Evolutionary conservation across 2,797 vertebrate genomes (phyloP), one percentile per base, ranked within the genome.

Genomic region (Pseudopleuronectes americanus): DNA sequence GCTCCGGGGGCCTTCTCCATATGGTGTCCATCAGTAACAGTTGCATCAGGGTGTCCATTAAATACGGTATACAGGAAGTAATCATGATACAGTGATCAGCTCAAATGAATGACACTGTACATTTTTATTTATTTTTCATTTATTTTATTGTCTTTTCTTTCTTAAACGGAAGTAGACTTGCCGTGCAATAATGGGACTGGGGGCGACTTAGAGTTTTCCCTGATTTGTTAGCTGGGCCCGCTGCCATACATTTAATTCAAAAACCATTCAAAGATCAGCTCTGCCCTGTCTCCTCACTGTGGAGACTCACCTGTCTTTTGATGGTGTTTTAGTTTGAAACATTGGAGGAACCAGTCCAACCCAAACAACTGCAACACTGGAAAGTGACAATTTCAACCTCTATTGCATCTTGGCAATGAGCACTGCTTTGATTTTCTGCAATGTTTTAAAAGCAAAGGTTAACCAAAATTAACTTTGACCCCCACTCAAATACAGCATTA

Each of bases 1-100:
- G n/a, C 82, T 85, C 83, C 81, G 63, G 85, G 74, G 85, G 73
- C 63, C 73, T 36, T n/a, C 64, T 81, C 87, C 90, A 88, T 90
- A 91, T 90, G 88, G 83, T 74, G 84, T 83, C 80, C 77, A 83
- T 85, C 80, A 72, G 61, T 58, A 56, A 73, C 69, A 70, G 72
- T 57, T 58, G 54, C 55, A 31, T 53, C 31, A 64, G 61, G 61
- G 75, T 64, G 77, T 84, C 71, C 72, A 76, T 76, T 80, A 71
- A 60, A 21, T 26, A 17, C 23, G 8, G 65, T 53, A 2, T 54
- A 14, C 17, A 6, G 57, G 54, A 54, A 38, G 64, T 47, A 65
- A 48, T 24, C 21, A 23, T 57, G 56, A 77, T 56, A 52, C 48
- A 72, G 43, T 8, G 47, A 70, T 5, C 2, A 13, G 53, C n/a